Base-by-base conservation (phyloP, 2,113 vertebrate genomes). In the Thamnophis sirtalis region DNA sequence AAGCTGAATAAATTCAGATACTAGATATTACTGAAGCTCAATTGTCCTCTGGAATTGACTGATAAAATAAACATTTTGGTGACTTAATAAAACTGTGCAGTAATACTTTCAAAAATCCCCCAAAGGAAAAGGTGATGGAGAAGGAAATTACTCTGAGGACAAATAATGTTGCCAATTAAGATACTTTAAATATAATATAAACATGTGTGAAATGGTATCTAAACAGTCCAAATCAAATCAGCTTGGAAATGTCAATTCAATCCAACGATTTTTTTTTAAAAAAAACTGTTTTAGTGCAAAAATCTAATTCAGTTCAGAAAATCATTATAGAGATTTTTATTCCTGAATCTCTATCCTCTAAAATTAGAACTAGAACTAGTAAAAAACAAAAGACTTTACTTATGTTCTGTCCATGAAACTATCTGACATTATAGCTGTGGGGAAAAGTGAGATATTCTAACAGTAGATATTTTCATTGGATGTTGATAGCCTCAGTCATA, bases 101-200 rank as follows among this genome's bases (percentile, higher is more conserved):
- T 0, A 0, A 56, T 48, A 48, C 26, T 88, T 92, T 91, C 86
- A 17, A 1, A 86, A 89, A 49, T 88, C 11, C 90, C 90, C 92
- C 90, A 94, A 93, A 26, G 90, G 85, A 95, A 87, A 22, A 51
- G 80, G 92, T 43, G 86, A 89, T 94, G 91, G 48, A 48, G 84
- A 85, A 94, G 92, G 33, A 38, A 86, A 95, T 43, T 68, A 68
- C 28, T 68, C 63, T n/a, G 63, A 68, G 28, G 28, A 68, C 28
- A 68, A 68, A 68, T 33, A 68, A n/a, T 68, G 1, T 68, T 68
- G 28, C 11, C 28, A 68, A 6, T 68, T 68, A 68, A 33, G 13
- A 68, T n/a, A 4, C 13, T 33, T 68, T 68, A 68, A 68, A 33
- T 68, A 68, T 33, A n/a, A 68, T 68, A 33, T 68, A 33, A 4